Base-by-base conservation (phyloP, 2,113 vertebrate species). In the Zosterops japonicus region DNA sequence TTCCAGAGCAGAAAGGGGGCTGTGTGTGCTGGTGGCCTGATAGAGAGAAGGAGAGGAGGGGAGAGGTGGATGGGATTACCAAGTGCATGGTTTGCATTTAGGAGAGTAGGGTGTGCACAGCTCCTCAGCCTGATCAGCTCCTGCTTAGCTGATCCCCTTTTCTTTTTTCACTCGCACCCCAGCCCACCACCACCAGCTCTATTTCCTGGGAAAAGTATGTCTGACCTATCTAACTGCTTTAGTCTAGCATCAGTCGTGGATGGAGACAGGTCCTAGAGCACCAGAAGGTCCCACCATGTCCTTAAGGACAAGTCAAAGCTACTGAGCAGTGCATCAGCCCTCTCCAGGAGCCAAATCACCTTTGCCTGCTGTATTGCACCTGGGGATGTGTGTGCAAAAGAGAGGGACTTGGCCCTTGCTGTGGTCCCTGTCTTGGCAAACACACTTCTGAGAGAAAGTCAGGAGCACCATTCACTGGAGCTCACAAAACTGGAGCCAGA, bases 1-100 rank as follows among this genome's bases (percentile, higher is more conserved):
- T 98, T 98, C 98, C 98, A 97, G 96, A 98, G 97, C 96, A 98
- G 97, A 98, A 98, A 98, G 95, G 96, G 86, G 84, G 77, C 97
- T 98, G 97, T 98, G 98, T 98, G 97, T 75, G 59, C 97, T 96
- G 96, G 95, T 94, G 97, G 97, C 94, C 97, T 96, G 86, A 87
- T 77, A 94, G 87, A 83, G 24, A 84, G 87, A 65, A 86, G 59
- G 89, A 97, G 79, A 89, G 88, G 92, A 95, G 89, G 84, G 39
- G 82, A 96, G 94, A 86, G 33, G 80, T 87, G 87, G 97, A 97
- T 96, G 93, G 94, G 96, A 97, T 98, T 97, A 96, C 89, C 36
- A 33, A 80, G 71, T 83, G 72, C 95, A 89, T 68, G 93, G 94
- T 96, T 97, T 97, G 90, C 90, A 89, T 97, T 98, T 94, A 78